Conservation (phyloP, 2,888 invertebrate species). For the Argyresthia albistria region DNA sequence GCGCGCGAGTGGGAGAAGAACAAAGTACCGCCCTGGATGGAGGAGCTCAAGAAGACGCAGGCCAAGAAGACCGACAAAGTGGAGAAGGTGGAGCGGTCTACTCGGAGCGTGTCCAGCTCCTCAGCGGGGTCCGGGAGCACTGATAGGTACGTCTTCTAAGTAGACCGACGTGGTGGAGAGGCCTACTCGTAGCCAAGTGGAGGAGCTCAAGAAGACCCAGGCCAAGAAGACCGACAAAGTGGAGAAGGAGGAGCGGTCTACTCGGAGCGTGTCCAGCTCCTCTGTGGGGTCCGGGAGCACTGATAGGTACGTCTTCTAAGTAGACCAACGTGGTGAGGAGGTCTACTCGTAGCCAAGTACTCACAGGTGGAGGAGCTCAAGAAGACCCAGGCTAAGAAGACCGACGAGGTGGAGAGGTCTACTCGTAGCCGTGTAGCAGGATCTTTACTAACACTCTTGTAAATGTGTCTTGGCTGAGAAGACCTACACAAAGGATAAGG, state of each 20-base stretch:
- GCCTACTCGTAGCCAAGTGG: no score
- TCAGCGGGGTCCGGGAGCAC: conserved; percentile 38
- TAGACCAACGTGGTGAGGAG: no score
- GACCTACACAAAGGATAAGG: no score
- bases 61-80: conserved; percentile 73
- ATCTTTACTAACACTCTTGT: no score
- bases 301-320: conserved; percentile 31
- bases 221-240: conserved; percentile 73
- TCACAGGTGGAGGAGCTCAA: conserved; percentile 89
- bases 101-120: conserved; percentile 32
- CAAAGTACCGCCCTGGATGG: conserved; percentile 82
- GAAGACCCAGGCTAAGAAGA: conserved; percentile 80
- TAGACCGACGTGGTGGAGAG: no score
- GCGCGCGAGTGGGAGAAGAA: conserved; percentile 81
- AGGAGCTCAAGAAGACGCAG: conserved; percentile 85
- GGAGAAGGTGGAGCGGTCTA: conserved; percentile 31
- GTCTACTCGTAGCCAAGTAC: conserved; percentile 28
- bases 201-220: conserved; percentile 85
- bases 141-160: conserved; percentile 31
- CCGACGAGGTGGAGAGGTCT: conserved; percentile 48
- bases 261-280: conserved; percentile 32
- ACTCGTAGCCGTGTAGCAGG: conserved; percentile 13
- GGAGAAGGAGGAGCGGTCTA: conserved; percentile 31
- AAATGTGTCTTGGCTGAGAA: no score
- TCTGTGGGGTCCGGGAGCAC: conserved; percentile 38